Evolutionary conservation across 2,113 vertebrate species (phyloP).

Genomic region (Carettochelys insculpta): DNA sequence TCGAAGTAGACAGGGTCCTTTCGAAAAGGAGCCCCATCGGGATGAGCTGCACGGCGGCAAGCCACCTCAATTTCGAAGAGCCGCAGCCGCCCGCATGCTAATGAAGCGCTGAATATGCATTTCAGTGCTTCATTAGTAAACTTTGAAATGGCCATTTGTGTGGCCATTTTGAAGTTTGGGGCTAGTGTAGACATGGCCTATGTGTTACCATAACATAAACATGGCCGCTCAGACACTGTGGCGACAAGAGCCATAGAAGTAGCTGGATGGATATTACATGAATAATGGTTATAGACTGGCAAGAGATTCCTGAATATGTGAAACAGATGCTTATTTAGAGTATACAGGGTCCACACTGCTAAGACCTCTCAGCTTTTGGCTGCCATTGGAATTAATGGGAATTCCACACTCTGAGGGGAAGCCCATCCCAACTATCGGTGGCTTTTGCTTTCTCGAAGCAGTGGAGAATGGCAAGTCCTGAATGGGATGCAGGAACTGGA

Average conservation of each 20-base stretch:
- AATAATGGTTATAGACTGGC: background rate
- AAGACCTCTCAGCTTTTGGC: background rate
- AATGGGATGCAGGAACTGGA: background rate
- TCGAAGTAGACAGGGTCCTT: too few species aligned
- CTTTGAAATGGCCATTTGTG: too few species aligned
- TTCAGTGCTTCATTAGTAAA: too few species aligned
- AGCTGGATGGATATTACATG: background rate
- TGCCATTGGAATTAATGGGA: background rate
- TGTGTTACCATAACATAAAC: background rate
- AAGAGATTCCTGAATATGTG: background rate
- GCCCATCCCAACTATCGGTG: background rate
- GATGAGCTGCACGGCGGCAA: too few species aligned
- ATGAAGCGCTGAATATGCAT: too few species aligned
- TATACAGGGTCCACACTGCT: background rate
- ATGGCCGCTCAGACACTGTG: background rate
- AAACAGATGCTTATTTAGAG: background rate
- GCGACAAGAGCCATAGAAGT: background rate
- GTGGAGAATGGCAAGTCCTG: background rate
- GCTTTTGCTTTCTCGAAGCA: background rate
- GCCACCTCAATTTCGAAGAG: too few species aligned
- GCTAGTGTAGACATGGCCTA: too few species aligned
- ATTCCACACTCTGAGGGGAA: background rate
- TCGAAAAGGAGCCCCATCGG: too few species aligned
- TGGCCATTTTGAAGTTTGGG: too few species aligned
- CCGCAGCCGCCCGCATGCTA: too few species aligned